Base-by-base conservation (phyloP, 2,888 invertebrate genomes). In the Pocota personata region DNA sequence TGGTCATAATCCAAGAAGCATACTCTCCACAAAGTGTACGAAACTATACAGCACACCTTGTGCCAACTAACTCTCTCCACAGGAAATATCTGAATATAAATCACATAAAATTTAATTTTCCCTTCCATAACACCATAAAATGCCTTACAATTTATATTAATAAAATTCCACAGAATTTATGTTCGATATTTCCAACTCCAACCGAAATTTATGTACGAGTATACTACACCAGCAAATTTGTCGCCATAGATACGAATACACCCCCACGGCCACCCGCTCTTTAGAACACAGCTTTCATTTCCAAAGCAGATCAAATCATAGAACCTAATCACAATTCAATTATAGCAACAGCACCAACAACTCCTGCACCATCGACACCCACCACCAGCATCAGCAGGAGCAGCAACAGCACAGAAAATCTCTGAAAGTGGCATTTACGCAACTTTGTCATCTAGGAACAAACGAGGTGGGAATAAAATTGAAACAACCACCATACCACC, bases 281-380 rank as follows among this genome's bases (percentile, higher is more conserved):
- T 24, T 50, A 30, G 40, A 64, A 57, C 57, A 46, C 37, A 76
- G 58, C 76, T 76, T 83, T 35, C 71, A 71, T 80, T 67, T 71
- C 37, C 58, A 55, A 71, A 80, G 75, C 71, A 72, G 84, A 86
- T 86, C 84, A 80, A 86, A 86, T 86, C 84, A 86, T 86, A 71
- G 72, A 86, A 71, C 84, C 71, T 86, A 80, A 86, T 86, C 84
- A 86, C 50, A 86, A 86, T 86, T 86, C 76, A 86, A 86, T 86
- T 86, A 86, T 58, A 86, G 80, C 80, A 80, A 60, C 71, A 76
- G 62, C 64, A 52, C 30, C 64, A 37, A 19, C 66, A 16, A 16
- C 58, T 21, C 27, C 37, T 30, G 3, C 27, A 43, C 21, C 19
- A 37, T 8, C 16, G 16, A 27, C 19, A 19, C 10, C 10, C 40